Evolutionary conservation across 2,113 vertebrate genomes (phyloP).

Genomic region (Excalfactoria chinensis): DNA sequence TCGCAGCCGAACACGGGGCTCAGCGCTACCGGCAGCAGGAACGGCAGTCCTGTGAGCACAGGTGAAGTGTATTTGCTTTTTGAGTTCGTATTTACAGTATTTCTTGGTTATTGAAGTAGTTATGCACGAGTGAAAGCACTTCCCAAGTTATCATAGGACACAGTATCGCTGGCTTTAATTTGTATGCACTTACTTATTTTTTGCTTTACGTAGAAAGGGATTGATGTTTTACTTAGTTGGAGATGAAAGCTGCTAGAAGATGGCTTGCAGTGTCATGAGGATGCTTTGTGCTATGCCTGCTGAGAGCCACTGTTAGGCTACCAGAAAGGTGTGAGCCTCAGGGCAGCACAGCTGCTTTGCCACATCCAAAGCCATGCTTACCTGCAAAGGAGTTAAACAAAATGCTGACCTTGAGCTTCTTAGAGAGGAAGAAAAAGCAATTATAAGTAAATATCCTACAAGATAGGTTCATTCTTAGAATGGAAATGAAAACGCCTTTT

Average conservation of each 20-base stretch:
- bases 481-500: neutral
- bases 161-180: neutral
- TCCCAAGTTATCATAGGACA: neutral
- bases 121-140: neutral
- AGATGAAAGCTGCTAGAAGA: neutral
- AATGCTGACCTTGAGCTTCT: neutral
- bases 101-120: neutral
- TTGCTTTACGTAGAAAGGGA: neutral
- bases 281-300: rapidly evolving
- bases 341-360: neutral
- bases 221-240: neutral
- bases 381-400: neutral
- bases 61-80: rapidly evolving
- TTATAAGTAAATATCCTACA: neutral
- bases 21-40: too few species aligned
- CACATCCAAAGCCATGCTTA: neutral
- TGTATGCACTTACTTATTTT: neutral
- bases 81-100: neutral
- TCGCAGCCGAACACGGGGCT: rapidly evolving
- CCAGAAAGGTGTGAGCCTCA: rapidly evolving
- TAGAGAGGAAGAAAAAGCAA: neutral
- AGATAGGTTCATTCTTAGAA: neutral
- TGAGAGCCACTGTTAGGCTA: too few species aligned
- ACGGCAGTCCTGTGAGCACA: rapidly evolving
- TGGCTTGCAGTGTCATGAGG: neutral